phyloP scores from a whole-genome alignment of 2,113 vertebrate genomes.

The Platanista minor region DNA sequence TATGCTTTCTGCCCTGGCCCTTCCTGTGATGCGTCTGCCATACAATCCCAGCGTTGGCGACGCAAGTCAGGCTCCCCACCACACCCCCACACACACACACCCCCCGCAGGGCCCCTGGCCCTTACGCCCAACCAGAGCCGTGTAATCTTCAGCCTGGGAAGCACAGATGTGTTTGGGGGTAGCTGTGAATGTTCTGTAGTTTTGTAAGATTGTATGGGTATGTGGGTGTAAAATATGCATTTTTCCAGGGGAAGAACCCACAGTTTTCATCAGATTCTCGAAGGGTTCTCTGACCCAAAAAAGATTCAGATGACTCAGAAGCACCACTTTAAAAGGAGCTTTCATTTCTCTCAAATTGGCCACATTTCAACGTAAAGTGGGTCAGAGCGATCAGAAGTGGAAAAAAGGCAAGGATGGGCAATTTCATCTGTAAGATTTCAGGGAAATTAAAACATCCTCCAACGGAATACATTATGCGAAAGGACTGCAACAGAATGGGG shows the following conservation, averaged over 20 bases:
- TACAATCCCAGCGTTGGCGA: fast-evolving
- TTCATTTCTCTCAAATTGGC: constrained; percentile 4
- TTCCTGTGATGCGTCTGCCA: background rate
- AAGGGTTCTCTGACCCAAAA: constrained; percentile 34
- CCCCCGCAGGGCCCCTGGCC: no score
- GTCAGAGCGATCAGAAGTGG: constrained; percentile 3
- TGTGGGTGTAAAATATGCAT: fast-evolving
- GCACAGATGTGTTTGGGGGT: background rate
- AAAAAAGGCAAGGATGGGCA: background rate
- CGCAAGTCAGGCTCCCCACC: background rate
- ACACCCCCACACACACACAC: no score
- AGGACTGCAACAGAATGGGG: background rate
- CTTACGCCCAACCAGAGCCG: background rate
- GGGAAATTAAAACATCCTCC: background rate
- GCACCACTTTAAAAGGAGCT: background rate
- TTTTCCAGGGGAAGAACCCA: background rate
- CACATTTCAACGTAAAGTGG: constrained; percentile 42
- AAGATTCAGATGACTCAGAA: background rate
- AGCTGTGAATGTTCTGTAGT: background rate
- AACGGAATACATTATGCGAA: background rate
- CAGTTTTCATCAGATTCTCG: background rate
- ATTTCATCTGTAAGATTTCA: background rate
- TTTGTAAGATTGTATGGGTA: background rate
- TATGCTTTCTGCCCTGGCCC: fast-evolving
- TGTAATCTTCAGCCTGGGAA: no score